Percentiles rank a stretch among this genome's conserved stretches.
phyloP scores from a whole-genome alignment of 2,797 vertebrate species.

The Coracias cyanogaster region DNA sequence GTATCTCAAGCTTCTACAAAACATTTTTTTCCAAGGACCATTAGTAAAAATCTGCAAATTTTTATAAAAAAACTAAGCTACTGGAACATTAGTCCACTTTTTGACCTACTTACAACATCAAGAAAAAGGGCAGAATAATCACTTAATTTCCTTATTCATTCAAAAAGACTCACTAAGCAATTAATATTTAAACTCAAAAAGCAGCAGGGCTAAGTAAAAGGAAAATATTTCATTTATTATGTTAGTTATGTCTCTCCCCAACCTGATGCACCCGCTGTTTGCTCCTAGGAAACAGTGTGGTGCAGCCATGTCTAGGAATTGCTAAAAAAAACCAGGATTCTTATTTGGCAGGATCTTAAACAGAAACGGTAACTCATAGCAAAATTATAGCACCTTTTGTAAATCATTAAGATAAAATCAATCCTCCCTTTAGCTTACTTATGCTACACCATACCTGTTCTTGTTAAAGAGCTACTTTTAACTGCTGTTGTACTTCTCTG shows the following conservation, averaged over 20 bases:
- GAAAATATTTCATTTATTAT: not conserved
- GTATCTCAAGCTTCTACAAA: not conserved
- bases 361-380: not conserved
- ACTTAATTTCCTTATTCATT: not conserved
- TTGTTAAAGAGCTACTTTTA: slow-evolving; percentile 92
- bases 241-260: not conserved
- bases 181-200: not conserved
- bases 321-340: not conserved
- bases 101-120: not conserved
- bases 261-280: not conserved
- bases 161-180: not conserved
- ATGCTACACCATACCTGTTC: slow-evolving; percentile 85
- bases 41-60: not conserved
- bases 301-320: not conserved
- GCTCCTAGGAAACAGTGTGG: not conserved
- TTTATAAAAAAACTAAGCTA: not conserved
- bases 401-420: not conserved
- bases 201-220: not conserved
- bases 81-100: not conserved
- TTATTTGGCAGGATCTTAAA: not conserved
- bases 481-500: slow-evolving; percentile 85
- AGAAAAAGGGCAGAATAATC: not conserved
- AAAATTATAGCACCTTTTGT: not conserved
- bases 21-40: not conserved
- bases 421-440: not conserved